Conservation (phyloP, 1,140 invertebrate genomes). For the Elysia chlorotica region DNA sequence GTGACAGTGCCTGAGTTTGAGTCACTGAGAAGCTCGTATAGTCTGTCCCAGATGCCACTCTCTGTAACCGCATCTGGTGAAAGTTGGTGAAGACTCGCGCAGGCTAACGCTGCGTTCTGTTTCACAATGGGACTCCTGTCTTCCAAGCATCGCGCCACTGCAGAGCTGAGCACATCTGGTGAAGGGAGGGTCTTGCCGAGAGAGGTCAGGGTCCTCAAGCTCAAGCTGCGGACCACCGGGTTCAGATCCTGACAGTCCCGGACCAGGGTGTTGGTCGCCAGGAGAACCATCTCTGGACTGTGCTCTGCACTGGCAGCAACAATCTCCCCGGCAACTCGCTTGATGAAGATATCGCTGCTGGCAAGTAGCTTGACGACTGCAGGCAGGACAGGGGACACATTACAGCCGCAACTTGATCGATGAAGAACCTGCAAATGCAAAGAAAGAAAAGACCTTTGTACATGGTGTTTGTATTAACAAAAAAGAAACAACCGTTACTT, state of each 20-base stretch:
- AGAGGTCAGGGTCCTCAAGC: not conserved
- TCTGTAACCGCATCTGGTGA: constrained; percentile 14
- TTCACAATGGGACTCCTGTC: constrained; percentile 7
- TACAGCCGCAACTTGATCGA: constrained; percentile 4
- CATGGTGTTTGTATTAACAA: too few species aligned
- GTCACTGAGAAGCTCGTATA: constrained; percentile 13
- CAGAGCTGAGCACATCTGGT: not conserved
- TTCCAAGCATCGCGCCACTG: not conserved
- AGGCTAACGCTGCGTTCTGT: constrained; percentile 7
- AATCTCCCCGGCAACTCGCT: constrained; percentile 15
- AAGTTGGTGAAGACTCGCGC: not conserved
- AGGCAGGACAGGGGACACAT: constrained; percentile 5
- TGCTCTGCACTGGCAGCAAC: constrained; percentile 3
- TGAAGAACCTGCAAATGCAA: constrained; percentile 9
- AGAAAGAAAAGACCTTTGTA: not conserved
- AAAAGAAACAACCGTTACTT: too few species aligned
- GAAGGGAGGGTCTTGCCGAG: too few species aligned
- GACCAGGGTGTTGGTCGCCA: constrained; percentile 19
- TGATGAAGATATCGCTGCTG: constrained; percentile 8
- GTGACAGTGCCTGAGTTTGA: constrained; percentile 3
- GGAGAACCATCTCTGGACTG: constrained; percentile 10
- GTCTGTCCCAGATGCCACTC: constrained; percentile 11
- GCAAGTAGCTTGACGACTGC: constrained; percentile 10
- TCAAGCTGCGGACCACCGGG: constrained; percentile 9
- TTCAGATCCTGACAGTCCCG: constrained; percentile 20